Evolutionary conservation across 2,888 invertebrate genomes (phyloP).

Genomic region (Apamea crenata): DNA sequence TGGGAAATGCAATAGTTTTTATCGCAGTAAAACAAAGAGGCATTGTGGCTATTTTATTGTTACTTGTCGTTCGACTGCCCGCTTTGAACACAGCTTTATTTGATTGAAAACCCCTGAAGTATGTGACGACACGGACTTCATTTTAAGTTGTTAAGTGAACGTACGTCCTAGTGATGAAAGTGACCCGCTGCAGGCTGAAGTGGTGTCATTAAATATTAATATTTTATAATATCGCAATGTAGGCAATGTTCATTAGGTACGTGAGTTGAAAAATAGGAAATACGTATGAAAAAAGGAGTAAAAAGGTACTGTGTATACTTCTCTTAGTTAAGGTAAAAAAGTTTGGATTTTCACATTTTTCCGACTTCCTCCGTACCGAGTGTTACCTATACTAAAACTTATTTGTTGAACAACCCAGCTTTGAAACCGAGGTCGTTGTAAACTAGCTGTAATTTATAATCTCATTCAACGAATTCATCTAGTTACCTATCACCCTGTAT

Average conservation of each 20-base stretch:
- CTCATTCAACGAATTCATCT: neutral
- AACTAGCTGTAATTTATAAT: neutral
- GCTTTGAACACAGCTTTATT: slow-evolving; percentile 2
- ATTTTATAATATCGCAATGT: neutral
- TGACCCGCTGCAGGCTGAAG: neutral
- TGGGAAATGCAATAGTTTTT: slow-evolving; percentile 13
- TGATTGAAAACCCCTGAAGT: slow-evolving; percentile 8
- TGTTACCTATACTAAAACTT: too few relatives aligned
- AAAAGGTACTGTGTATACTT: neutral
- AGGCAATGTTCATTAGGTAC: neutral
- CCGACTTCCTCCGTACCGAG: neutral
- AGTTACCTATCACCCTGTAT: too few relatives aligned
- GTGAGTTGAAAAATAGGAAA: neutral
- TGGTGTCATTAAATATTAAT: neutral
- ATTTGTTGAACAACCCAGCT: neutral
- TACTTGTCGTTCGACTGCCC: neutral
- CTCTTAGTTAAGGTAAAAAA: too few relatives aligned
- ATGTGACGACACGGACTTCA: neutral
- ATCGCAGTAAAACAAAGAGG: slow-evolving; percentile 23
- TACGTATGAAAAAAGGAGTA: neutral
- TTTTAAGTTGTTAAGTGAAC: neutral
- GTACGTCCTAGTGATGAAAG: neutral
- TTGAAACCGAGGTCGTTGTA: neutral
- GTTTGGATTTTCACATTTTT: neutral
- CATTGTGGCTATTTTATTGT: slow-evolving; percentile 16